Base-by-base conservation (phyloP, 2,888 invertebrate species). In the Chydorus sphaericus region DNA sequence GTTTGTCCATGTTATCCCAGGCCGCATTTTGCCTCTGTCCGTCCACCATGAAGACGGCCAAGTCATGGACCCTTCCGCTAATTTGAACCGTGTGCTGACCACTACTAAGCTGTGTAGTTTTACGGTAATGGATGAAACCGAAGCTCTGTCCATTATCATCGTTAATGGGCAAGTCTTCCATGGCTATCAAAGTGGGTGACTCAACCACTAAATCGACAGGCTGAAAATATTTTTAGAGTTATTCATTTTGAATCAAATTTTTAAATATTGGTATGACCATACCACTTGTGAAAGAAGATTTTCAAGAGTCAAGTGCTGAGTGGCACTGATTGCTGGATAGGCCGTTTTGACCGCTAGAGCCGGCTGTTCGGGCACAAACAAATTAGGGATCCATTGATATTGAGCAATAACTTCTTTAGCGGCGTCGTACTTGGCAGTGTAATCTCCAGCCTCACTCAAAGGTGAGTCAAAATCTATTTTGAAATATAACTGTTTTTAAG, bases 51-150 rank as follows among this genome's bases (percentile, higher is more conserved):
- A 77, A 70, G 60, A 75, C 69, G 1, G 75, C 74, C 50, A 76
- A 70, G 63, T 78, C 78, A 58, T 71, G 68, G 11, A 75, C 68
- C 52, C 68, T 65, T 4, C 73, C 73, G 50, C 65, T 20, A 14
- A 30, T 55, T 20, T 14, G 18, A 14, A 57, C 10, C 14, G n/a
- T 29, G 53, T 39, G 28, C 23, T 30, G 11, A 18, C 33, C 50
- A 7, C 18, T 38, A n/a, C 26, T 8, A 20, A 48, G 23, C 23
- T 29, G 18, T 8, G 26, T 28, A 1, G 44, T 60, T 59, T 71
- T 74, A 29, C 73, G 63, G 63, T 79, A 79, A 29, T 77, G 61
- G n/a, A 74, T 69, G 62, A 75, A 78, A 1, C 79, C 79, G 61
- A 73, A 76, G 57, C 74, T 73, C 66, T 79, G 79, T 1, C 77